Conservation (phyloP, 2,113 vertebrate genomes). For the Cyanoramphus novaezelandiae region DNA sequence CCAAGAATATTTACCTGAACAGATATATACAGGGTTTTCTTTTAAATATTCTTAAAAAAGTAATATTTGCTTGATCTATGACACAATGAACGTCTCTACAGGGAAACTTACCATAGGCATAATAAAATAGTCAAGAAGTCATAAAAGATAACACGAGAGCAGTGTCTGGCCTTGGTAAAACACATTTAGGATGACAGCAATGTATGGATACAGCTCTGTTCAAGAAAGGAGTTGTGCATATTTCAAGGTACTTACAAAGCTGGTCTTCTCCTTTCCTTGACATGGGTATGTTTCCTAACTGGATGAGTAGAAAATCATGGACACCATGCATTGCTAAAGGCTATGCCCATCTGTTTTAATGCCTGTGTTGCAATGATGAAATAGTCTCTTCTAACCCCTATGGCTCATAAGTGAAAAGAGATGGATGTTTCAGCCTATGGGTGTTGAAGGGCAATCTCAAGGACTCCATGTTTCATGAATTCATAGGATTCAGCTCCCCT, state of each 20-base stretch:
- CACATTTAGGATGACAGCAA: constrained; percentile 27
- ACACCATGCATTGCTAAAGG: constrained; percentile 29
- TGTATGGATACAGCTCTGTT: constrained; percentile 19
- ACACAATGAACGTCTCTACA: constrained; percentile 59
- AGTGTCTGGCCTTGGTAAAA: constrained; percentile 49
- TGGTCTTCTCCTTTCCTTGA: constrained; percentile 53
- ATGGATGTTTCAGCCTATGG: background rate
- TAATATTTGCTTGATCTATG: constrained; percentile 63
- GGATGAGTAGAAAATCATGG: constrained; percentile 17
- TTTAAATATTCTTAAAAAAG: constrained; percentile 53
- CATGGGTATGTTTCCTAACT: background rate
- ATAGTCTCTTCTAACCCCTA: constrained; percentile 1
- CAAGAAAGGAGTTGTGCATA: constrained; percentile 53
- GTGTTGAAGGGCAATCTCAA: background rate
- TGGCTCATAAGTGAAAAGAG: constrained; percentile 35
- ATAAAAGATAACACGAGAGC: constrained; percentile 51
- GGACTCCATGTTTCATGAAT: constrained; percentile 5
- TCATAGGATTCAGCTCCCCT: constrained; percentile 33
- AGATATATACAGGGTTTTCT: constrained; percentile 13
- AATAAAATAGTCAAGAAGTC: constrained; percentile 58
- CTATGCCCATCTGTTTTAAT: background rate
- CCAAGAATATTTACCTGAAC: constrained; percentile 51
- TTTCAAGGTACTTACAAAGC: constrained; percentile 46
- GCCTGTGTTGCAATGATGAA: background rate
- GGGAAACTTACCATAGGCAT: constrained; percentile 29